Base-by-base conservation (phyloP, 92 coral and sea anemone species). In the Virgularia gustaviana region DNA sequence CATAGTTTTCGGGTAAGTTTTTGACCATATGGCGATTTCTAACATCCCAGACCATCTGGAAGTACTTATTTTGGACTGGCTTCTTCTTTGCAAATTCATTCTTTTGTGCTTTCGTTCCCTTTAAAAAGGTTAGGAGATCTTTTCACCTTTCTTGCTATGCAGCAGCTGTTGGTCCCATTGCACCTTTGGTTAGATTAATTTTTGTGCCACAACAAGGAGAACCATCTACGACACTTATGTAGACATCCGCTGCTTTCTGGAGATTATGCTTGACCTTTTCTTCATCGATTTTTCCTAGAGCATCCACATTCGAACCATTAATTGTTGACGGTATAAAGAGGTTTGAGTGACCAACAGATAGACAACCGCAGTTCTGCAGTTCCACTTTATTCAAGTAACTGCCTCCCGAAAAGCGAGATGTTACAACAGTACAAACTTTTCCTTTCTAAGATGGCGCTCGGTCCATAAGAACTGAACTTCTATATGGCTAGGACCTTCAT, bases 401-500 rank as follows among this genome's bases (percentile, higher is more conserved):
- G 1, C 47, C 18, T 1, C 77, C 77, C 6, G 63, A 51, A 22
- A 22, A 31, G 2, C 64, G 51, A 18, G 77, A 28, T 4, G 65
- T 47, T 2, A 71, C 35, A 2, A 53, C 2, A 0, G 77, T 53
- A 1, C 36, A 20, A 23, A 12, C 41, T 10, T 38, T 56, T 1
- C 52, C 8, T 67, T 56, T 45, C 9, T 34, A 2, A 72, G 1
- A 56, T 72, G 67, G 49, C 54, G 33, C 34, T 35, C 67, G 0
- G 78, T 72, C 67, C 52, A 72, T 31, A 44, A 20, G 30, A 72
- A 72, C 13, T 72, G 66, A 0, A 72, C 78, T 13, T 72, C 42
- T 9, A 58, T 16, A 28, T 36, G 39, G 0, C n/a, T 6, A 19
- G 68, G 70, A 3, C 70, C 70, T 58, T 73, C 79, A 15, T 58